Evolutionary conservation across 2,113 vertebrate genomes (phyloP).

Genomic region (Paradisaea rubra): DNA sequence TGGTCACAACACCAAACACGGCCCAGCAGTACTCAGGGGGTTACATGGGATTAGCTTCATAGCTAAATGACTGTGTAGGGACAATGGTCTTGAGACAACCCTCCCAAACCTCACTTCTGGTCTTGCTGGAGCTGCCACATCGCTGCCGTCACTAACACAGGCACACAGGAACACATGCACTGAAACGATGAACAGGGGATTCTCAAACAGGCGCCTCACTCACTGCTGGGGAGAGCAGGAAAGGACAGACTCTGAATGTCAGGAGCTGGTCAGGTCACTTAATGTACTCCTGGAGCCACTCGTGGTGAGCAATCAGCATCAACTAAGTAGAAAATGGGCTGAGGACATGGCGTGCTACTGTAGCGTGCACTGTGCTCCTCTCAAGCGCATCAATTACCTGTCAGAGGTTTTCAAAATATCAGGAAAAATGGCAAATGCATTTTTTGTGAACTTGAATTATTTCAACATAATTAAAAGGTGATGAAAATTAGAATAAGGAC

Average conservation of each 20-base stretch:
- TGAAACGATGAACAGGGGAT: neutral
- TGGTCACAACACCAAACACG: neutral
- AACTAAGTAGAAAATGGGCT: neutral
- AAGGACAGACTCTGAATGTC: neutral
- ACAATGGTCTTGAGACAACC: neutral
- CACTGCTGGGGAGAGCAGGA: neutral
- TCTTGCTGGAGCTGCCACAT: neutral
- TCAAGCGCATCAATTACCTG: neutral
- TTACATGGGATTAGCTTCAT: neutral
- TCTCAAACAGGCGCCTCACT: neutral
- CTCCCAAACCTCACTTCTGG: neutral
- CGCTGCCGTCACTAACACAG: neutral
- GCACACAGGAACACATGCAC: fast-evolving
- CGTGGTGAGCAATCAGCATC: neutral
- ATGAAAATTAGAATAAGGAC: neutral
- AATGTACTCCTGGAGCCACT: neutral
- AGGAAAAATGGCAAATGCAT: neutral
- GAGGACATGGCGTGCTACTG: neutral
- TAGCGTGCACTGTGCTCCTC: neutral
- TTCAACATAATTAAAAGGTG: neutral
- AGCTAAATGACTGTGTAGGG: neutral
- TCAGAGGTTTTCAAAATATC: neutral
- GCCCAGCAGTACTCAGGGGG: neutral
- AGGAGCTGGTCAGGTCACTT: neutral
- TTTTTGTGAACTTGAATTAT: neutral